These are phyloP conservation scores for Calephelis virginiensis DNA, from an alignment of 1,140 invertebrate species.

Conservation along the genomic window DNA sequence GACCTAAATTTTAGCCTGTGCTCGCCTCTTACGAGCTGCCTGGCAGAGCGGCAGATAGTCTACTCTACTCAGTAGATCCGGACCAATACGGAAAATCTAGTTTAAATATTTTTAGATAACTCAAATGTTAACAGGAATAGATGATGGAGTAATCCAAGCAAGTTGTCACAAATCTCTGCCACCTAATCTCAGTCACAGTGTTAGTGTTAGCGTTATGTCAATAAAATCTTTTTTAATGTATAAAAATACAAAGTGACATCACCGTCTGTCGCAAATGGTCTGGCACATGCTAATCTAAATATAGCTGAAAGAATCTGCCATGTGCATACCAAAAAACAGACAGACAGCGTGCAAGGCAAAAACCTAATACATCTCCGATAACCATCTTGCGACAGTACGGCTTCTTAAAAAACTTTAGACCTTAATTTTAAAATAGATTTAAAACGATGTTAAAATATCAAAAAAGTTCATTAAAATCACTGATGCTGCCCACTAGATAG, in stretches of 20 bases:
- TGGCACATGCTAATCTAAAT: slow-evolving; percentile 70
- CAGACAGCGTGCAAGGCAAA: slow-evolving; percentile 52
- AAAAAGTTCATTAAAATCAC: slow-evolving; percentile 32
- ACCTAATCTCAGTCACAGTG: no score
- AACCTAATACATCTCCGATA: slow-evolving; percentile 49
- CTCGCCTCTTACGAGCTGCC: no score
- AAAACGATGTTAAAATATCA: slow-evolving; percentile 27
- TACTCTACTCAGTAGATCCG: no score
- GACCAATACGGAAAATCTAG: no score
- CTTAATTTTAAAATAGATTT: slow-evolving; percentile 42
- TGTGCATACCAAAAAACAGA: slow-evolving; percentile 66
- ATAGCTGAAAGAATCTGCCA: slow-evolving; percentile 71
- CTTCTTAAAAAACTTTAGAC: slow-evolving; percentile 37
- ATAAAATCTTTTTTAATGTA: slow-evolving; percentile 57
- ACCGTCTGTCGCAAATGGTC: slow-evolving; percentile 67
- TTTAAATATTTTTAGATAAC: no score
- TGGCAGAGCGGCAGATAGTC: no score
- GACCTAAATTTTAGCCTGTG: no score
- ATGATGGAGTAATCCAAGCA: not conserved
- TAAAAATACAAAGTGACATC: slow-evolving; percentile 71
- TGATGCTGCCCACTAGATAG: not conserved
- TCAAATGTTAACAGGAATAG: no score
- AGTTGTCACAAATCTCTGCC: slow-evolving; percentile 19
- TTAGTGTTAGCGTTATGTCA: slow-evolving; percentile 21
- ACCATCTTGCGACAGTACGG: slow-evolving; percentile 39